These are phyloP conservation scores for Lagocephalus sceleratus DNA, from an alignment of 2,797 vertebrate species.

Conservation along the genomic window DNA sequence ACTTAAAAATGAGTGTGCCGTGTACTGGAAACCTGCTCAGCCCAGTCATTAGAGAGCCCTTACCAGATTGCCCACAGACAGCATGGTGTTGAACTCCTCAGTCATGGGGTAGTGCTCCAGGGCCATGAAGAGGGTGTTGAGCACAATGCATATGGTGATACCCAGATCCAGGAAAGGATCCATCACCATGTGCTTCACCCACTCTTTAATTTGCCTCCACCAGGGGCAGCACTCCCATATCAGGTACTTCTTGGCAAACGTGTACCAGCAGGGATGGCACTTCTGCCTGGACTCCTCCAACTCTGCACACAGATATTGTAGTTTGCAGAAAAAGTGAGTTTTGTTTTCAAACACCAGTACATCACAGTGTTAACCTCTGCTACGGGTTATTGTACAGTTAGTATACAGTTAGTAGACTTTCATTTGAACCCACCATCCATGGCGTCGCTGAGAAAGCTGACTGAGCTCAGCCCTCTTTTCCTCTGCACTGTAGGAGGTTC, in stretches of 20 bases:
- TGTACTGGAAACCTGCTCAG: constrained; percentile 17
- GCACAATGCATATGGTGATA: constrained; percentile 96
- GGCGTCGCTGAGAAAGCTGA: constrained; percentile 92
- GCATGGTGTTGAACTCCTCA: constrained; percentile 90
- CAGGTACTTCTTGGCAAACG: constrained; percentile 87
- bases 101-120: constrained; percentile 98
- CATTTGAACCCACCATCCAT: constrained; percentile 84
- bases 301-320: constrained; percentile 74
- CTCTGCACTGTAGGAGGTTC: constrained; percentile 74
- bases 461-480: constrained; percentile 87
- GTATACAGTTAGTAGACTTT: background rate
- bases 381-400: too few species aligned
- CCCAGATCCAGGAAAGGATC: constrained; percentile 94
- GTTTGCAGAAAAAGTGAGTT: background rate
- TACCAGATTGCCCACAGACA: constrained; percentile 94
- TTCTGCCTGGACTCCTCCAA: constrained; percentile 90
- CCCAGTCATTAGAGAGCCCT: constrained; percentile 48
- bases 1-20: constrained; percentile 22
- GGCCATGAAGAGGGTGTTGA: constrained; percentile 99
- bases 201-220: constrained; percentile 89
- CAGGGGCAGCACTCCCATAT: constrained; percentile 92
- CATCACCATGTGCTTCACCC: constrained; percentile 91
- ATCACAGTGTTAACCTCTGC: too few species aligned
- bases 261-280: constrained; percentile 92
- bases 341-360: background rate